Evolutionary conservation across 2,888 invertebrate species (phyloP).

Genomic region (Atherix ibis): DNA sequence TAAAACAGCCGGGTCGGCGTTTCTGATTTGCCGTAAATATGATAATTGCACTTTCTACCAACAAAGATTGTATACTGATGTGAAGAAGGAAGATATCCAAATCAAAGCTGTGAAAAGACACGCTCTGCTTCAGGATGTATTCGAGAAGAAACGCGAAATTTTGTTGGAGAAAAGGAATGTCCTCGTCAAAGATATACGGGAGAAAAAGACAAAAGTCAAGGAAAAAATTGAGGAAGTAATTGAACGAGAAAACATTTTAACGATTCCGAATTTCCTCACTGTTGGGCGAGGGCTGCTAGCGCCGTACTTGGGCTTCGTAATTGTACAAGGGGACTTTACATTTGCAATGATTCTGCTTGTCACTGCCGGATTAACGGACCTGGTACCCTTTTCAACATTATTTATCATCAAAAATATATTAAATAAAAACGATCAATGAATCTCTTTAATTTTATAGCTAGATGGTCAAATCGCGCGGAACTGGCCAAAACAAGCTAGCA

Average conservation of each 20-base stretch:
- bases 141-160: slow-evolving; percentile 45
- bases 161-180: slow-evolving; percentile 45
- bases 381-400: slow-evolving; percentile 40
- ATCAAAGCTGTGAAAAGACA: slow-evolving; percentile 32
- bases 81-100: slow-evolving; percentile 25
- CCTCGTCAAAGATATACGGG: slow-evolving; percentile 52
- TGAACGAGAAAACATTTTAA: slow-evolving; percentile 71
- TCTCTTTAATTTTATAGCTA: slow-evolving; percentile 38
- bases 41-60: no score
- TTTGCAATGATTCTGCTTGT: slow-evolving; percentile 68
- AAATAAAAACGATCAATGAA: slow-evolving; percentile 5
- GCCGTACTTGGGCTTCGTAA: slow-evolving; percentile 78
- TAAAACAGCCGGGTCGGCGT: no score
- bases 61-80: no score
- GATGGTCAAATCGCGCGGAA: slow-evolving; percentile 95
- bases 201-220: slow-evolving; percentile 53
- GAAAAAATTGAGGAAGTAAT: slow-evolving; percentile 51
- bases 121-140: slow-evolving; percentile 38
- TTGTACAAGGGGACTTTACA: slow-evolving; percentile 64
- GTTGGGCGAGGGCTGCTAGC: slow-evolving; percentile 68
- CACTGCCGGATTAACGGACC: slow-evolving; percentile 79
- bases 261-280: slow-evolving; percentile 85
- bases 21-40: no score
- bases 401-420: not conserved
- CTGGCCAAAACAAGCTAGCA: slow-evolving; percentile 80